phyloP scores from a whole-genome alignment of 2,113 vertebrate genomes.

The Gulo gulo region DNA sequence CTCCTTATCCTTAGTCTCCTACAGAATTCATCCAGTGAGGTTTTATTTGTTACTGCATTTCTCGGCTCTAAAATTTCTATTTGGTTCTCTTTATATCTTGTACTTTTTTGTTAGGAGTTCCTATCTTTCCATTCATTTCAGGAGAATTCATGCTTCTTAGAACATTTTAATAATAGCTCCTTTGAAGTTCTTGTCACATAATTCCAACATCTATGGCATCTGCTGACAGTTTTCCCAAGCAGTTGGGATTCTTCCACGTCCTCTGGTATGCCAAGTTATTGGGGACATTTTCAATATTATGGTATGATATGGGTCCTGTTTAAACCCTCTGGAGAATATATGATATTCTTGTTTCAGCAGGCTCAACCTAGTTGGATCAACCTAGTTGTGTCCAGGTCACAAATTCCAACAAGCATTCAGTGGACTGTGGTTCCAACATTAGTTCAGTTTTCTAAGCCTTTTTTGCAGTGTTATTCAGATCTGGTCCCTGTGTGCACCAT shows the following conservation, averaged over 20 bases:
- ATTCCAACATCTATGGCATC: not conserved
- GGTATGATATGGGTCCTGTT: not conserved
- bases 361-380: not conserved
- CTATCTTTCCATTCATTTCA: not conserved
- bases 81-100: not conserved
- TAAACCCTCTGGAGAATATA: not conserved
- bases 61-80: not conserved
- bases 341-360: not conserved
- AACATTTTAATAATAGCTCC: not conserved
- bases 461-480: not conserved
- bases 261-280: not conserved
- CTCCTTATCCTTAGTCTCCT: not conserved
- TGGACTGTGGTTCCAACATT: no score
- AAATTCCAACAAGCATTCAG: not conserved
- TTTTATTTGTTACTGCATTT: not conserved
- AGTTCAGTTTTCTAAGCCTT: not conserved
- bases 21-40: not conserved
- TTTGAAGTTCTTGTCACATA: not conserved
- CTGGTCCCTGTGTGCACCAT: not conserved
- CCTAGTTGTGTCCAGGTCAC: not conserved
- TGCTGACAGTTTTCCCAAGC: not conserved
- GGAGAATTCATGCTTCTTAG: not conserved
- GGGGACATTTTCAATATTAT: not conserved
- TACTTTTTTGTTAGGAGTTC: not conserved
- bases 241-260: not conserved